These are phyloP conservation scores for Narcine bancroftii DNA, from an alignment of 2,113 vertebrate genomes.

Conservation along the genomic window DNA sequence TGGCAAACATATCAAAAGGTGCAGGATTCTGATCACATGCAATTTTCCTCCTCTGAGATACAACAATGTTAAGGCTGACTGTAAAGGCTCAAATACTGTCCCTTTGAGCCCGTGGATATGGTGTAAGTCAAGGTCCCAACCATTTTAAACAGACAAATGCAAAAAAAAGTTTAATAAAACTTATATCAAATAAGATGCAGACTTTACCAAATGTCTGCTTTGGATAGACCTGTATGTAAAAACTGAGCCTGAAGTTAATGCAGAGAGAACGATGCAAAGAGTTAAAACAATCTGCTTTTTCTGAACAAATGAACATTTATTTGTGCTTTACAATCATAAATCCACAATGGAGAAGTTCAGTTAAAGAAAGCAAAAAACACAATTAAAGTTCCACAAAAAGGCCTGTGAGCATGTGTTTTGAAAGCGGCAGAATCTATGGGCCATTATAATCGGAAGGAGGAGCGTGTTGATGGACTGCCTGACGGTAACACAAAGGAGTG, in stretches of 20 bases:
- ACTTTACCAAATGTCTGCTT: not conserved
- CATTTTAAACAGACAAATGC: too few species aligned
- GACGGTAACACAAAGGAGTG: conserved; percentile 92
- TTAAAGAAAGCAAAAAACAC: not conserved
- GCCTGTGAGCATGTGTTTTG: not conserved
- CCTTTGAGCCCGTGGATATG: not conserved
- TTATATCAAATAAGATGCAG: not conserved
- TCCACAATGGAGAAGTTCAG: not conserved
- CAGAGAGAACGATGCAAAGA: not conserved
- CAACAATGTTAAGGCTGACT: not conserved
- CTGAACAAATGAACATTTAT: not conserved
- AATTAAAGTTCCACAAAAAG: conserved; percentile 2
- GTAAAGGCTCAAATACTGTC: not conserved
- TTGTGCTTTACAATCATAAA: not conserved
- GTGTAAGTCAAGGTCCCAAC: not conserved
- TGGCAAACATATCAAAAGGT: not conserved
- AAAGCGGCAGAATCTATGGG: not conserved
- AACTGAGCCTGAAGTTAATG: not conserved
- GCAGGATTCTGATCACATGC: not conserved
- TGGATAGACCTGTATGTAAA: not conserved
- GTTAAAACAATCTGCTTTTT: not conserved
- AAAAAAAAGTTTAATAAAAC: not conserved
- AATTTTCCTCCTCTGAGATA: not conserved
- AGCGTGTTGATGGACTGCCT: conserved; percentile 82
- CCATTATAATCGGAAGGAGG: conserved; percentile 74